These are phyloP conservation scores for Lasioglossum malachurum DNA, from an alignment of 2,888 invertebrate genomes.

Conservation along the genomic window DNA sequence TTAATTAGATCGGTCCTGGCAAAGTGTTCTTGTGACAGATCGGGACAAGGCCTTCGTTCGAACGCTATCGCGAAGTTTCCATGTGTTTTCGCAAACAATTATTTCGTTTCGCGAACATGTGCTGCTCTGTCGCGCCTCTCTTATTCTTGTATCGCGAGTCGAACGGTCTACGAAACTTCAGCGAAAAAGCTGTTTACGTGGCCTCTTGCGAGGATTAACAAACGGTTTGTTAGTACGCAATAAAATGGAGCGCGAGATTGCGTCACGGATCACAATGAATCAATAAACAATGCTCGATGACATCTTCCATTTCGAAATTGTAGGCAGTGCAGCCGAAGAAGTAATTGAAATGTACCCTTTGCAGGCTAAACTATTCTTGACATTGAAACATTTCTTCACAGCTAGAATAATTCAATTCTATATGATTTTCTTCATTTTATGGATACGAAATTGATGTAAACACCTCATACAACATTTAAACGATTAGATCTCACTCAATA, in stretches of 20 bases:
- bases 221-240: constrained; percentile 1
- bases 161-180: background rate
- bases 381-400: too few species aligned
- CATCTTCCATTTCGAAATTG: background rate
- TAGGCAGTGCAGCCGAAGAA: too few species aligned
- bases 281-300: background rate
- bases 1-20: constrained; percentile 53
- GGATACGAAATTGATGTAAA: too few species aligned
- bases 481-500: too few species aligned
- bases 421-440: too few species aligned
- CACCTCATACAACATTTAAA: too few species aligned
- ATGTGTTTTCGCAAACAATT: background rate
- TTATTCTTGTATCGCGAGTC: background rate
- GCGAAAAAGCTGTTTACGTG: background rate
- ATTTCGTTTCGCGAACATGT: background rate
- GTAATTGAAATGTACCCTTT: too few species aligned
- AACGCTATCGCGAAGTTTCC: background rate
- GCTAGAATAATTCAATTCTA: too few species aligned
- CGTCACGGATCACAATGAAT: background rate
- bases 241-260: background rate
- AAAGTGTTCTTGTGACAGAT: constrained; percentile 22
- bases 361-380: too few species aligned
- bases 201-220: background rate
- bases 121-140: background rate
- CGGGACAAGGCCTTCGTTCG: background rate